Conservation (phyloP, 2,888 invertebrate genomes). For the Mamestra brassicae region DNA sequence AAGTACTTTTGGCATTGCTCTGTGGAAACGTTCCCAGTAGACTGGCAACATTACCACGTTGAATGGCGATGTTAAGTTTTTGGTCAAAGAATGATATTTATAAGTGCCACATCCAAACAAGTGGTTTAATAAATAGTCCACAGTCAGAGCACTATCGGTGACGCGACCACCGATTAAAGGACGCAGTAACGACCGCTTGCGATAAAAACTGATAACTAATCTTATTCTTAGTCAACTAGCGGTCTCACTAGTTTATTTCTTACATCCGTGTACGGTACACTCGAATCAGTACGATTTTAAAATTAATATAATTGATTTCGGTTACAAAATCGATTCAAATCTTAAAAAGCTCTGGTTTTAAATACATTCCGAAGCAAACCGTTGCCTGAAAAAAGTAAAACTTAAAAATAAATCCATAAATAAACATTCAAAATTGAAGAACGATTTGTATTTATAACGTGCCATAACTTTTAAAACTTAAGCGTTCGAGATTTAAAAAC, state of each 20-base stretch:
- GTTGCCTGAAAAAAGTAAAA: constrained; percentile 16
- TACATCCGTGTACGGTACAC: constrained; percentile 72
- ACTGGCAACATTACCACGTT: not conserved
- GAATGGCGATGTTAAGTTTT: not conserved
- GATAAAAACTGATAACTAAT: constrained; percentile 89
- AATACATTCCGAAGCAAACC: constrained; percentile 2
- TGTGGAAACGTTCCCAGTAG: not conserved
- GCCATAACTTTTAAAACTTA: constrained; percentile 26
- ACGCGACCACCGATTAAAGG: constrained; percentile 88
- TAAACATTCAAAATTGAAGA: constrained; percentile 50
- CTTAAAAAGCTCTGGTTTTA: constrained; percentile 16
- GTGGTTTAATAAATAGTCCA: constrained; percentile 73
- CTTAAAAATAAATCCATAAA: constrained; percentile 22
- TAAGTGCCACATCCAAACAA: constrained; percentile 76
- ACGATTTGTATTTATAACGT: constrained; percentile 41
- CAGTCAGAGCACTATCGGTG: constrained; percentile 80
- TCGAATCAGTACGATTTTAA: constrained; percentile 37
- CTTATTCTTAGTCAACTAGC: constrained; percentile 84
- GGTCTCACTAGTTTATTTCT: constrained; percentile 83
- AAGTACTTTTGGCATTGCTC: not conserved
- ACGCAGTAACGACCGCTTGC: constrained; percentile 85
- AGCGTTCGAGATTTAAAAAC: constrained; percentile 52
- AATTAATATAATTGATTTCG: constrained; percentile 19
- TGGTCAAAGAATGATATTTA: not conserved
- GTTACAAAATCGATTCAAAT: constrained; percentile 7